Base-by-base conservation (phyloP, 1,140 invertebrate genomes). In the Nixonia krombeini region DNA sequence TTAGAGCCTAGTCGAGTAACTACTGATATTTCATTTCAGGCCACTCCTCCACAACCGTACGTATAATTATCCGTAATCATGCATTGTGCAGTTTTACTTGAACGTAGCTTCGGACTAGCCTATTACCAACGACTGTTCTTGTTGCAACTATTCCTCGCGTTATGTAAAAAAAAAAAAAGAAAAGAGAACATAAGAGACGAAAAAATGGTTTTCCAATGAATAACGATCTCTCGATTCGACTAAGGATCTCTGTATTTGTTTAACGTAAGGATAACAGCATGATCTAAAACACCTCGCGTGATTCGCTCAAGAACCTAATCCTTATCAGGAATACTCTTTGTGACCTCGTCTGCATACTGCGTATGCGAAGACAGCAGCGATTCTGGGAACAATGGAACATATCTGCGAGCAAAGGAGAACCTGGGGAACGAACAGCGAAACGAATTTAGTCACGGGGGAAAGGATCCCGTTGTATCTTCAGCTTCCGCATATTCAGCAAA, bases 361-460 rank as follows among this genome's bases (percentile, higher is more conserved):
- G 59, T 72, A 67, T 71, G 59, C 56, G 52, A 68, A 67, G 69
- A 68, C 64, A 72, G 56, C 59, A 68, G 52, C 55, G 59, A 67
- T 72, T 72, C 50, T 72, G 69, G 69, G 69, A 72, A 72, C 64
- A 72, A 72, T 67, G 55, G 56, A 64, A 68, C 64, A 59, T 64
- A 72, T 68, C 64, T 67, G 58, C 68, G 58, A 71, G 57, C 55
- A 53, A 57, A 62, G 28, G 38, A 67, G 46, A 61, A 63, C 16
- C 63, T 55, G 58, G 69, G 63, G 42, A 64, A 53, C 69, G 38
- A 63, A 63, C 63, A 38, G 55, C 55, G 66, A 63, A 62, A 63
- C 42, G 35, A 52, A 62, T 44, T 38, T 28, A 47, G 57, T 41
- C 35, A 53, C 41, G 37, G 18, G 52, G 52, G 57, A 68, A 50